These are phyloP conservation scores for Gymnoscelis rufifasciata DNA, from an alignment of 2,888 invertebrate genomes.

Conservation along the genomic window DNA sequence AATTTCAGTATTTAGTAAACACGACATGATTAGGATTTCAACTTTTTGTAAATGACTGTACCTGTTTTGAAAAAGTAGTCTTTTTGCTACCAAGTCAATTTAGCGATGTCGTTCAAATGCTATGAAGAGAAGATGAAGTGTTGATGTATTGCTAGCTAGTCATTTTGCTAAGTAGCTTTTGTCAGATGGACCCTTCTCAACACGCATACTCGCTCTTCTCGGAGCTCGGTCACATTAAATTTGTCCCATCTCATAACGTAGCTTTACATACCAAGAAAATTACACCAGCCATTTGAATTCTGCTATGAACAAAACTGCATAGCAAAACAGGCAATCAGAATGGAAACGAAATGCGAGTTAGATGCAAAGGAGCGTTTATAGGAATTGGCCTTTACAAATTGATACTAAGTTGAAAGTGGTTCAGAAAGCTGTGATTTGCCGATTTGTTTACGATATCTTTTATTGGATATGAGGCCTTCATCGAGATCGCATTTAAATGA, in stretches of 20 bases:
- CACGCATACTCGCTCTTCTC: too few relatives aligned
- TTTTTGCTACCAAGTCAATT: too few relatives aligned
- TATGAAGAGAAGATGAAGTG: too few relatives aligned
- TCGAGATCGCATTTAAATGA: neutral
- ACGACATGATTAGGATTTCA: too few relatives aligned
- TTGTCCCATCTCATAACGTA: neutral
- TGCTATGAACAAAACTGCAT: slow-evolving; percentile 12
- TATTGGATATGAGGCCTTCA: slow-evolving; percentile 14
- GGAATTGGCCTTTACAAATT: slow-evolving; percentile 31
- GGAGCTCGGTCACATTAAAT: too few relatives aligned
- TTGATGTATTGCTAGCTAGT: too few relatives aligned
- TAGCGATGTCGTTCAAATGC: too few relatives aligned
- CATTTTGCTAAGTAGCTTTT: too few relatives aligned
- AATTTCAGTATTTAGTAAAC: too few relatives aligned
- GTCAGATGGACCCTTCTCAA: too few relatives aligned
- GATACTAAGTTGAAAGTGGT: slow-evolving; percentile 26
- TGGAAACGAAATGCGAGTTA: slow-evolving; percentile 35
- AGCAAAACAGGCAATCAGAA: slow-evolving; percentile 29
- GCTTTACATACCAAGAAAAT: neutral
- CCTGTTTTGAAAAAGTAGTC: too few relatives aligned
- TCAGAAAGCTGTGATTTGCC: slow-evolving; percentile 26
- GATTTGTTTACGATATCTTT: slow-evolving; percentile 27
- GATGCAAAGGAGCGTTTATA: slow-evolving; percentile 40
- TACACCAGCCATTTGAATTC: neutral
- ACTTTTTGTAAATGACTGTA: too few relatives aligned